phyloP scores from a whole-genome alignment of 1,140 invertebrate genomes.

The Vanessa tameamea region DNA sequence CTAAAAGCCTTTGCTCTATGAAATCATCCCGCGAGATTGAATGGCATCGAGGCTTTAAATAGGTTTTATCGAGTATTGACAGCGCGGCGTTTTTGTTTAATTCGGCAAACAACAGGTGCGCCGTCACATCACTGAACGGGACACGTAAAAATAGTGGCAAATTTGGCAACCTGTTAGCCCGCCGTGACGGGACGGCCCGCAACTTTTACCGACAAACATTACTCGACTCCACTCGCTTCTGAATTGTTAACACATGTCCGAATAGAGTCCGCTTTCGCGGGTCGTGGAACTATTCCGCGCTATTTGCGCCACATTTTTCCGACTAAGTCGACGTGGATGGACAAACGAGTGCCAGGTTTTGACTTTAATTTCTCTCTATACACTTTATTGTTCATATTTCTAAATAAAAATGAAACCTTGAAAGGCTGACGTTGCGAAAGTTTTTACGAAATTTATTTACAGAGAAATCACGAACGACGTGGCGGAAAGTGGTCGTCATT shows the following conservation, averaged over 20 bases:
- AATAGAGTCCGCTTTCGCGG: slow-evolving; percentile 34
- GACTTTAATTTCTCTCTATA: neutral
- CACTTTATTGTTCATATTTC: slow-evolving; percentile 1
- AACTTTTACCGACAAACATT: slow-evolving; percentile 53
- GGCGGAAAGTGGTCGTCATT: slow-evolving; percentile 15
- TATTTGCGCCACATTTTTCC: slow-evolving; percentile 28
- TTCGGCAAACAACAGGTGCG: slow-evolving; percentile 66
- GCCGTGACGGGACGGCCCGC: slow-evolving; percentile 46
- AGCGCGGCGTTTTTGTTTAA: slow-evolving; percentile 43
- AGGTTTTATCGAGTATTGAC: slow-evolving; percentile 38
- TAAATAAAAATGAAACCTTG: neutral
- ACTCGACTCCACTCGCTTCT: slow-evolving; percentile 38
- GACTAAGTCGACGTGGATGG: slow-evolving; percentile 8
- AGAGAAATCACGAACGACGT: slow-evolving; percentile 9
- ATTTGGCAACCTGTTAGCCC: slow-evolving; percentile 73
- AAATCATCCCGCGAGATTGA: slow-evolving; percentile 23
- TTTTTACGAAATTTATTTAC: slow-evolving; percentile 5
- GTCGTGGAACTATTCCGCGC: slow-evolving; percentile 15
- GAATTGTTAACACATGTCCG: slow-evolving; percentile 56
- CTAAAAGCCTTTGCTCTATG: neutral
- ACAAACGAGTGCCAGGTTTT: slow-evolving; percentile 3
- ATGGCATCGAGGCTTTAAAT: slow-evolving; percentile 34
- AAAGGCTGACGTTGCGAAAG: neutral
- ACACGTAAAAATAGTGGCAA: slow-evolving; percentile 75
- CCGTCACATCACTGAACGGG: slow-evolving; percentile 66